These are phyloP conservation scores for Coecobrya sp. DNA, from an alignment of 2,888 invertebrate genomes.

Conservation along the genomic window DNA sequence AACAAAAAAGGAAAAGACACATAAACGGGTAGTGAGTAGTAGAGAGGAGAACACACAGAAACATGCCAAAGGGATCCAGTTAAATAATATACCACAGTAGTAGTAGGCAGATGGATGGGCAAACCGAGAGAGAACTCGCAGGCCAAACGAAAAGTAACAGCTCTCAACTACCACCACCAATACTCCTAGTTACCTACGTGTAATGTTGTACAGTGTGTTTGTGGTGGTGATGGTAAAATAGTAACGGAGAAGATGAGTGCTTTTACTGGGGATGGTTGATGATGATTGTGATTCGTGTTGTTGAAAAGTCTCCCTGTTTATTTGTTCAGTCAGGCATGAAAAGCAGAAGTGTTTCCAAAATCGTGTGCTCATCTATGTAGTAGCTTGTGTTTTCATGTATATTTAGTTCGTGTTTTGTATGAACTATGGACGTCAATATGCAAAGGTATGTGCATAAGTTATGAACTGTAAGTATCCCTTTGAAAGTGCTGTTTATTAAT, in stretches of 20 bases:
- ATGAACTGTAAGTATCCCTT: too few relatives aligned
- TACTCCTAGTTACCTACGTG: background rate
- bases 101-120: slow-evolving; percentile 1
- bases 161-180: slow-evolving; percentile 5
- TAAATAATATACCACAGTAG: slow-evolving; percentile 1
- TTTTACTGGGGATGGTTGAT: slow-evolving; percentile 69
- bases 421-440: background rate
- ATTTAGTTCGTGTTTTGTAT: slow-evolving; percentile 33
- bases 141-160: background rate
- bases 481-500: too few relatives aligned
- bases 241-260: slow-evolving; percentile 54
- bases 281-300: slow-evolving; percentile 76
- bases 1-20: slow-evolving; percentile 50
- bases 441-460: too few relatives aligned
- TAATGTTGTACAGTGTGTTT: background rate
- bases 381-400: slow-evolving; percentile 30
- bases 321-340: slow-evolving; percentile 66
- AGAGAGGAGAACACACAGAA: background rate
- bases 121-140: slow-evolving; percentile 44
- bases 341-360: slow-evolving; percentile 64
- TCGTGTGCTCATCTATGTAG: slow-evolving; percentile 38
- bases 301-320: slow-evolving; percentile 70
- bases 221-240: slow-evolving; percentile 30
- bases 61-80: slow-evolving; percentile 29
- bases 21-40: slow-evolving; percentile 39